A percentile compares a stretch with the other conserved stretches of the same genome.
Conservation (phyloP, 1,140 invertebrate genomes). For the Trachelipus rathkii region DNA sequence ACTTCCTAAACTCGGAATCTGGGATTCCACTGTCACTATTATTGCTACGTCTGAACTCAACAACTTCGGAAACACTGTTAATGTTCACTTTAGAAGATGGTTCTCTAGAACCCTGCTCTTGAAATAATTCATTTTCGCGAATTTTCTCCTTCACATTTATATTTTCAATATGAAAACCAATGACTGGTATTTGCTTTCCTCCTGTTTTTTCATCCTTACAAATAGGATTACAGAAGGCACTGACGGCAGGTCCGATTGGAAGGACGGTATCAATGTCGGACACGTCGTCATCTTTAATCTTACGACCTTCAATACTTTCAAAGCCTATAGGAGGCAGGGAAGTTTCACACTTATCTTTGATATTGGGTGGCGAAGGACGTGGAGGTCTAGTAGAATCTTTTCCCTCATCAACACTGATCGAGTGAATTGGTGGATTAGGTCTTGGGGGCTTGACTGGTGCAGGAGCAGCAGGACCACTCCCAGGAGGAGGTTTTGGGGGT, state of each 20-base stretch:
- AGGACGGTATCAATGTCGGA: background rate
- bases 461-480: background rate
- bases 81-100: background rate
- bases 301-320: conserved; percentile 7
- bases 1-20: background rate
- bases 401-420: background rate
- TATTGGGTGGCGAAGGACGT: background rate
- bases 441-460: conserved; percentile 21
- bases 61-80: background rate
- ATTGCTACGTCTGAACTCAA: background rate
- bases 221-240: background rate
- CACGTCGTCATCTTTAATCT: background rate
- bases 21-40: background rate
- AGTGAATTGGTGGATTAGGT: conserved; percentile 6
- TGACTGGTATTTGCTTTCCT: background rate
- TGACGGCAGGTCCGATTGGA: too few relatives aligned
- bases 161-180: background rate
- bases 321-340: conserved; percentile 18
- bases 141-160: conserved; percentile 21
- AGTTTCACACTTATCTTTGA: background rate
- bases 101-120: background rate
- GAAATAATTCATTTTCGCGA: conserved; percentile 21
- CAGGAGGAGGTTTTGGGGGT: conserved; percentile 30
- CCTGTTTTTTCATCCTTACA: background rate
- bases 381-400: background rate